Base-by-base conservation (phyloP, 1,140 invertebrate genomes). In the Drosophila neocordata region DNA sequence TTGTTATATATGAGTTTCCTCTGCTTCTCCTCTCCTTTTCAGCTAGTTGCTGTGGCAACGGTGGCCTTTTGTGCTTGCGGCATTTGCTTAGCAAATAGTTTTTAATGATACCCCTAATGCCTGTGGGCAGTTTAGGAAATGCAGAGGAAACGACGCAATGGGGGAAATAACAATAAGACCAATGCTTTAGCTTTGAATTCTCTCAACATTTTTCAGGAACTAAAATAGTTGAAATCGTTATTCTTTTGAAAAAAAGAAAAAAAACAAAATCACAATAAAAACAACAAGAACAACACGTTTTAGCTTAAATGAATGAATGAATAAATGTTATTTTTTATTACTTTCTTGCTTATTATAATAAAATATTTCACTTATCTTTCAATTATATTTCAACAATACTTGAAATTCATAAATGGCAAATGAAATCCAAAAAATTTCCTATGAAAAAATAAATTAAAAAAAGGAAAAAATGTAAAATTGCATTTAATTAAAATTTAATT, bases 21-120 rank as follows among this genome's bases (percentile, higher is more conserved):
- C 8, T 48, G 18, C 12, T 48, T 6, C 27, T 37, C 56, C 22
- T 18, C 11, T 61, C 34, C 41, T 6, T 31, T 22, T 34, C 38
- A 52, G 37, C 15, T 24, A 72, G 55, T 62, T 66, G 38, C 53
- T 59, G 61, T 27, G 15, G 44, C 52, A 41, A 44, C 15, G 38
- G 63, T 53, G 71, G 59, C 51, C 72, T 67, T 70, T 77, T 34
- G 41, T 72, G 69, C 77, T 83, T 18, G 59, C 73, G 80, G 81
- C 77, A 85, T 85, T 84, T 73, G 80, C 77, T 84, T 65, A 85
- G 77, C 77, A 84, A 84, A 84, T 84, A 84, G 81, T 84, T 84
- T 76, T 70, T 87, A 87, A 81, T 85, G 82, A 87, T 85, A 87
- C 70, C 27, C 27, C 5, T 82, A 82, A 82, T 82, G 74, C 70